These are phyloP conservation scores for Felis chaus DNA, from an alignment of 2,113 vertebrate species.

Conservation along the genomic window DNA sequence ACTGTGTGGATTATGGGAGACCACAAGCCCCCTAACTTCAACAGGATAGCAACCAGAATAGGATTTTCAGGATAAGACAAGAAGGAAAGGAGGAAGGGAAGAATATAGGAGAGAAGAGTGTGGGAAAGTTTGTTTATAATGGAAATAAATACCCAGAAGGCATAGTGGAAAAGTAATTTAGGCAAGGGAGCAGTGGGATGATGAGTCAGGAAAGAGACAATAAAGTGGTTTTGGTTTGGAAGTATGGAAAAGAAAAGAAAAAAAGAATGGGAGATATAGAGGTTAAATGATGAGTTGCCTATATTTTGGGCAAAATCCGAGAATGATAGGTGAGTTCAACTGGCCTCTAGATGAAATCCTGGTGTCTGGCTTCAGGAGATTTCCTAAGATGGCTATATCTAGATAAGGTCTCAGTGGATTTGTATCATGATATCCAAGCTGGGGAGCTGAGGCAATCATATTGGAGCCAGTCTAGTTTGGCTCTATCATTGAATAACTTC, in stretches of 20 bases:
- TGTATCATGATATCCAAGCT: background rate
- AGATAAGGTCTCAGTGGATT: background rate
- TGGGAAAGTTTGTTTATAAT: background rate
- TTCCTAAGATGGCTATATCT: background rate
- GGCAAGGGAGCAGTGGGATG: background rate
- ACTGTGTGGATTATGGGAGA: background rate
- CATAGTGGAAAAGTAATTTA: background rate
- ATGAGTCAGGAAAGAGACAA: background rate
- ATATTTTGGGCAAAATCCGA: background rate
- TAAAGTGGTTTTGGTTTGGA: background rate
- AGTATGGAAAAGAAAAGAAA: background rate
- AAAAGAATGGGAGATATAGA: background rate
- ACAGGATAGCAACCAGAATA: background rate
- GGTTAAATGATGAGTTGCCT: background rate
- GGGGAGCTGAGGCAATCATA: background rate
- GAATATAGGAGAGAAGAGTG: background rate
- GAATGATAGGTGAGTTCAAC: background rate
- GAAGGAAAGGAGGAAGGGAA: background rate
- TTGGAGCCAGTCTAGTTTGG: background rate
- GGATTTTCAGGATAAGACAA: background rate
- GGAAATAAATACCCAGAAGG: background rate
- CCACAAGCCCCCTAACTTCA: background rate
- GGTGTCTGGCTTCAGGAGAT: background rate
- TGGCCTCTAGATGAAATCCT: background rate
- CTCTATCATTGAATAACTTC: background rate